Evolutionary conservation across 2,113 vertebrate genomes (phyloP).

Genomic region (Elephantulus edwardii): DNA sequence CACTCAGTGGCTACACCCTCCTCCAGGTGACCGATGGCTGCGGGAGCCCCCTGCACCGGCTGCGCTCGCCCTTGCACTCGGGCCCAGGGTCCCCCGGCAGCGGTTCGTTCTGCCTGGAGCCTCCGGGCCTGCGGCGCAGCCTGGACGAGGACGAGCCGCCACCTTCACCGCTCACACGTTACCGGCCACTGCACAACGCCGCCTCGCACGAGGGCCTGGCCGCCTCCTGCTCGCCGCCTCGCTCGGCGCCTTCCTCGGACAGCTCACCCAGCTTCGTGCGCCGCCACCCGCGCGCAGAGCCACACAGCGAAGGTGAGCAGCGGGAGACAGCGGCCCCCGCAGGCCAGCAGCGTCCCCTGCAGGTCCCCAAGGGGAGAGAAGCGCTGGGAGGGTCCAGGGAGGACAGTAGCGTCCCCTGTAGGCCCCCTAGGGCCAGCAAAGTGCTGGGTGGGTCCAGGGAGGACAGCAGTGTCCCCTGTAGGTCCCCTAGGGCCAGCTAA

Average conservation of each 20-base stretch:
- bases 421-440: no score
- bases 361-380: background rate
- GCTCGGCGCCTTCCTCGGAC: constrained; percentile 87
- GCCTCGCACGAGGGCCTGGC: constrained; percentile 90
- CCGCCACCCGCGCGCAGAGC: constrained; percentile 83
- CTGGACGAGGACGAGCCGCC: constrained; percentile 84
- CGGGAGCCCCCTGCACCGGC: constrained; percentile 83
- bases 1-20: background rate
- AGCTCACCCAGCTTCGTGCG: constrained; percentile 88
- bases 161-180: constrained; percentile 83
- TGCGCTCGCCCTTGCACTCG: constrained; percentile 86
- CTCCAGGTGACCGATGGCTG: constrained; percentile 82
- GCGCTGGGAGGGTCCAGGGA: no score
- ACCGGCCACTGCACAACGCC: constrained; percentile 88
- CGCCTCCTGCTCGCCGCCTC: constrained; percentile 84
- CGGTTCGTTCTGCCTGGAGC: constrained; percentile 87
- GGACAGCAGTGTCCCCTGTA: constrained; percentile 20
- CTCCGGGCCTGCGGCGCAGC: constrained; percentile 79
- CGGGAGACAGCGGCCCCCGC: background rate
- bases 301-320: constrained; percentile 88
- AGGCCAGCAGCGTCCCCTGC: constrained; percentile 8
- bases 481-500: background rate
- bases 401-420: no score
- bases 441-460: no score
- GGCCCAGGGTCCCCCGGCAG: constrained; percentile 75